These are phyloP conservation scores for Acrobasis repandana DNA, from an alignment of 2,888 invertebrate species.

Conservation along the genomic window DNA sequence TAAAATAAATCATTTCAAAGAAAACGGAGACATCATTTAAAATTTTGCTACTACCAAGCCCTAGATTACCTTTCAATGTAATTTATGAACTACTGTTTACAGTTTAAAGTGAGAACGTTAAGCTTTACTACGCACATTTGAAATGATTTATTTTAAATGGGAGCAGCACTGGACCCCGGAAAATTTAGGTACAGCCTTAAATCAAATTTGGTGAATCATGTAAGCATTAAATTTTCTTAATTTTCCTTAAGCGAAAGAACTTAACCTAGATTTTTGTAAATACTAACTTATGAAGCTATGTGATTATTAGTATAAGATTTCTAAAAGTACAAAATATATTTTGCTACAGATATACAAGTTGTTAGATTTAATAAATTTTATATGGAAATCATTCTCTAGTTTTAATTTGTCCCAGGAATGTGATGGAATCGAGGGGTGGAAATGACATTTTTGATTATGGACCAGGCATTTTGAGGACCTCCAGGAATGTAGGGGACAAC, in stretches of 20 bases:
- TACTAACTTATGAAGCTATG: conserved; percentile 61
- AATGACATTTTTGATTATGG: conserved; percentile 46
- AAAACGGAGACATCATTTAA: no score
- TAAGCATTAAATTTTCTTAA: no score
- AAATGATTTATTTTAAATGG: no score
- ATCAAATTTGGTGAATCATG: no score
- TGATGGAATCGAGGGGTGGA: conserved; percentile 34
- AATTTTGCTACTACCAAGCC: no score
- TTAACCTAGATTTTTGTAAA: conserved; percentile 42
- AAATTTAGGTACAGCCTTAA: no score
- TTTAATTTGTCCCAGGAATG: conserved; percentile 28
- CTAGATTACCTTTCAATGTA: no score
- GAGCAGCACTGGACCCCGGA: no score
- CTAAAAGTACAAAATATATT: conserved; percentile 52
- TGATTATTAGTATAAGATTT: conserved; percentile 33
- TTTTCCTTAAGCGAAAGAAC: not conserved
- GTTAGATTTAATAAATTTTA: conserved; percentile 72
- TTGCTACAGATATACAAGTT: conserved; percentile 60
- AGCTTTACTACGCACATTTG: no score
- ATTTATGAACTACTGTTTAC: no score
- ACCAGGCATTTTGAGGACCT: conserved; percentile 45
- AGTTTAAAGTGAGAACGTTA: no score
- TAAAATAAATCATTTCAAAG: no score
- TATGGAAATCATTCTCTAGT: conserved; percentile 36
- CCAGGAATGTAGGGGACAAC: conserved; percentile 49